Evolutionary conservation across 2,113 vertebrate species (phyloP), one percentile per base, ranked within the genome.

Genomic region (Phylloscopus whistleri): DNA sequence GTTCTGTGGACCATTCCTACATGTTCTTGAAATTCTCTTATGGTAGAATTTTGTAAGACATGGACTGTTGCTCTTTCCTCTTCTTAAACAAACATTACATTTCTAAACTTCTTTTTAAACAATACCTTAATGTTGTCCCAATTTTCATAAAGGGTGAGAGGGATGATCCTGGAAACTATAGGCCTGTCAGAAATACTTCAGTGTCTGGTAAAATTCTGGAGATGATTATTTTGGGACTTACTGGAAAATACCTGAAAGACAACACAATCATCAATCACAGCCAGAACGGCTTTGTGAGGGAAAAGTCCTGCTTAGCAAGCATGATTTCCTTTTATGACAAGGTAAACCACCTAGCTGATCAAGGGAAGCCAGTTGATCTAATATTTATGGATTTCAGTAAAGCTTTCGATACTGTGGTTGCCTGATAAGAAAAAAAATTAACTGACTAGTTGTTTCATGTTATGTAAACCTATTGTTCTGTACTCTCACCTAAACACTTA

Each of bases 101-200:
- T 68, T 95, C 60, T 84, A 79, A 91, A 48, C 35, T 67, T 90
- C 3, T 94, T 94, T 85, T 84, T 92, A 76, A 94, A 73, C 46
- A 52, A 70, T 21, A n/a, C 23, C 63, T 28, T 39, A 55, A 22
- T 55, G 6, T 73, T 73, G n/a, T 48, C 41, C 23, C 23, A 39
- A 2, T 63, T 74, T 74, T 74, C 41, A 48, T 41, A 48, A 41
- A 28, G n/a, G 4, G 51, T 39, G 41, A 74, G 58, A 46, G n/a
- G 28, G 56, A 48, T 56, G 41, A 55, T 27, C 16, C 49, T 64
- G 59, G 28, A 84, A 74, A 74, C 31, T 52, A 26, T n/a, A 48
- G 22, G 14, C 28, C 41, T 33, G 28, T 63, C 39, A 46, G 13
- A 27, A 73, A 18, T 46, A 44, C 26, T 31, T 84, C 16, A 62